Evolutionary conservation across 2,797 vertebrate species (phyloP), one percentile per base, ranked within the genome.

Genomic region (Aplochiton taeniatus): DNA sequence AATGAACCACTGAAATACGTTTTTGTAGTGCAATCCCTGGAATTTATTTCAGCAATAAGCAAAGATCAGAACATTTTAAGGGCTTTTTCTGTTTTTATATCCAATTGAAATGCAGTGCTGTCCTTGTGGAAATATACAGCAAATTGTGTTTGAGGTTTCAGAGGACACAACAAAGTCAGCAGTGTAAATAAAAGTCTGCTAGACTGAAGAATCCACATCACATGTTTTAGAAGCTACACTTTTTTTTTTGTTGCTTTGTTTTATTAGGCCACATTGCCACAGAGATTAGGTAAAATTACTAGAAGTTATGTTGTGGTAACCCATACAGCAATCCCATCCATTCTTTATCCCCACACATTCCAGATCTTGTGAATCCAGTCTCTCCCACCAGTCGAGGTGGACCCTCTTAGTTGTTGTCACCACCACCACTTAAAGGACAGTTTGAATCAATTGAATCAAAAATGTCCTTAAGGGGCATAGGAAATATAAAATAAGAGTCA

Each of bases 341-440:
- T 66, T 69, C 58, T 77, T 76, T 66, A 77, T 73, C 73, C 65
- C 69, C 9, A 55, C 69, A 70, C 65, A 31, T 65, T 64, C 70
- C 65, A 41, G 72, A 76, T 78, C 81, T 78, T 77, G 87, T 77
- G 84, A 86, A 84, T 83, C 73, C 82, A 85, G 81, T 74, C 66
- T 78, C 84, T 90, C 85, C 82, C 86, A 84, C 78, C 80, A 86
- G 71, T 82, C 76, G 78, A 85, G 79, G 86, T 83, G 13, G 70
- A 61, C 77, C 84, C 85, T 86, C 87, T 82, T 79, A 86, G 79
- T 74, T 84, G 74, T 82, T 85, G 87, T 83, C 79, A 78, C 76
- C 72, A 69, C 9, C 60, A 81, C 74, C 83, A 83, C 85, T 88
- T 86, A 83, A 71, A 80, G 72, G 69, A 67, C 61, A 78, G 82